phyloP scores from a whole-genome alignment of 1,140 invertebrate genomes.

The Hycleus phaleratus region DNA sequence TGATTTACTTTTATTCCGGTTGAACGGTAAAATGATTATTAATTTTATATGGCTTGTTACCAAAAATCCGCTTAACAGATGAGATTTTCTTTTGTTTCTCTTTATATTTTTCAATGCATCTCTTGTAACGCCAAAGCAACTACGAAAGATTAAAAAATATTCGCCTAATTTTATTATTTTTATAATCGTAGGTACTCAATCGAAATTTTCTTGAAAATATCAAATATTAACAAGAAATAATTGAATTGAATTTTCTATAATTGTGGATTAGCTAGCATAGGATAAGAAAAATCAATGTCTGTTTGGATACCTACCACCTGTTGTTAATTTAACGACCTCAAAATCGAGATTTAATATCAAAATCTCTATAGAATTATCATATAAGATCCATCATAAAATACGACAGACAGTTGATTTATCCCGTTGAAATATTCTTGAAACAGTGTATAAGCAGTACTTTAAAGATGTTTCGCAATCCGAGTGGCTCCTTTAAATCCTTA shows the following conservation, averaged over 20 bases:
- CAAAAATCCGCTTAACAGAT: constrained; percentile 32
- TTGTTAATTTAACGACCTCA: neutral
- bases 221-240: too few species aligned
- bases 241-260: too few species aligned
- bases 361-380: too few species aligned
- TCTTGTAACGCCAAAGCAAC: constrained; percentile 2
- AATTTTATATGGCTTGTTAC: constrained; percentile 34
- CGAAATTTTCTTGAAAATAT: too few species aligned
- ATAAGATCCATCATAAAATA: neutral
- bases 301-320: neutral
- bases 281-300: neutral
- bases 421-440: neutral
- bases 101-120: constrained; percentile 6
- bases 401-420: neutral
- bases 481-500: constrained; percentile 39
- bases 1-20: constrained; percentile 26
- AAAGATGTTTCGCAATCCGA: constrained; percentile 22
- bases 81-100: constrained; percentile 29
- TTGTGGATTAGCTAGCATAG: neutral
- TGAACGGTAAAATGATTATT: constrained; percentile 27
- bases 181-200: too few species aligned
- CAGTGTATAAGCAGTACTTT: constrained; percentile 6
- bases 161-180: neutral
- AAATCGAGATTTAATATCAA: too few species aligned
- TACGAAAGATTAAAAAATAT: neutral